These are phyloP conservation scores for Galagoides demidoff DNA, from an alignment of 2,797 vertebrate species.

Conservation along the genomic window DNA sequence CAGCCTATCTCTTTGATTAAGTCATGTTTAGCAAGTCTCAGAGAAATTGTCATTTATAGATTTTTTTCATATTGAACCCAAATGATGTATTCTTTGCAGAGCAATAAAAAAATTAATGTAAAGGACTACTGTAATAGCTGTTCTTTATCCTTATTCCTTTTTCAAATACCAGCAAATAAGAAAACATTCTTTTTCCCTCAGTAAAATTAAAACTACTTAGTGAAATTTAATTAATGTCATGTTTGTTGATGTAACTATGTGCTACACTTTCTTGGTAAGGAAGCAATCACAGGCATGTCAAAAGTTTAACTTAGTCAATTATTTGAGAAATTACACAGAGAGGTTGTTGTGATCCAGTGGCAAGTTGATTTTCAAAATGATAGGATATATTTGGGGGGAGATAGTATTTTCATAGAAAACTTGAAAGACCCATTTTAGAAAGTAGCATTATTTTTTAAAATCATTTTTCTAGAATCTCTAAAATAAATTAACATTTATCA, in stretches of 20 bases:
- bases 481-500: background rate
- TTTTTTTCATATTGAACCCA: background rate
- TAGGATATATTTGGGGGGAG: background rate
- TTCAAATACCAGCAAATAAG: background rate
- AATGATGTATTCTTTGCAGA: background rate
- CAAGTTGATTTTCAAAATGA: conserved; percentile 67
- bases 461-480: background rate
- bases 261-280: background rate
- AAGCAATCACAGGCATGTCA: background rate
- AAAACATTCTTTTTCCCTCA: background rate
- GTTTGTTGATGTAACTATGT: conserved; percentile 30
- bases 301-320: conserved; percentile 66
- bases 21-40: background rate
- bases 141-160: background rate
- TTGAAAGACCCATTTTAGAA: conserved; percentile 8
- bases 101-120: background rate
- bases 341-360: conserved; percentile 53
- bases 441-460: background rate
- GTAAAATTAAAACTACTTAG: background rate
- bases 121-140: background rate
- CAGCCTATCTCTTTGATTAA: background rate
- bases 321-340: conserved; percentile 59
- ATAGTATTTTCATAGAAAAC: conserved; percentile 61
- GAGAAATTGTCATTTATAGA: background rate
- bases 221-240: conserved; percentile 45